These are phyloP conservation scores for Dasypus novemcinctus DNA, from an alignment of 2,113 vertebrate species.

Conservation along the genomic window DNA sequence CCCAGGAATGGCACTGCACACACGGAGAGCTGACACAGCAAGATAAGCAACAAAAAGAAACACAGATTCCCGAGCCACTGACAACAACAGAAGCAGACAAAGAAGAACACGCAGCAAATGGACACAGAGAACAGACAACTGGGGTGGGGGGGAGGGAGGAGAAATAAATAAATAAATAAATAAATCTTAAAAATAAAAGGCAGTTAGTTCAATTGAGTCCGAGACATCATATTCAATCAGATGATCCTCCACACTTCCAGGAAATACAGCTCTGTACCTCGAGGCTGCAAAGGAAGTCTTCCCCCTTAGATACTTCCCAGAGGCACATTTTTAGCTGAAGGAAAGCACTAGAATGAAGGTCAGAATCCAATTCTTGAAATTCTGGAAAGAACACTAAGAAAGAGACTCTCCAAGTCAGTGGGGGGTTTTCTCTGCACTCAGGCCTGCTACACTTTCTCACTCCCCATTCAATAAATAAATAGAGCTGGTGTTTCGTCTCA, in stretches of 20 bases:
- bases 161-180: no score
- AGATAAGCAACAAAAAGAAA: no score
- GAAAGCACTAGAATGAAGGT: conserved; percentile 33
- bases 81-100: no score
- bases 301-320: neutral
- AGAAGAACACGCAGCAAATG: no score
- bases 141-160: no score
- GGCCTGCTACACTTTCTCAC: neutral
- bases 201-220: conserved; percentile 31
- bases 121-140: no score
- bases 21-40: no score
- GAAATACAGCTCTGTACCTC: neutral
- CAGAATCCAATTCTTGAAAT: conserved; percentile 44
- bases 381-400: conserved; percentile 28
- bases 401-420: neutral
- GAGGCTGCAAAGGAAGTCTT: neutral
- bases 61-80: no score
- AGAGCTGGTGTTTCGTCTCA: neutral
- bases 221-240: conserved; percentile 10
- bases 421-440: conserved; percentile 5
- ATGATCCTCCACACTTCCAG: neutral
- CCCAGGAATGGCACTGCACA: no score
- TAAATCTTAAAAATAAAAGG: no score
- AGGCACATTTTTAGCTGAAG: neutral
- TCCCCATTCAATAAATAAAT: conserved; percentile 15